Evolutionary conservation across 2,888 invertebrate species (phyloP).

Genomic region (Leptura quadrifasciata): DNA sequence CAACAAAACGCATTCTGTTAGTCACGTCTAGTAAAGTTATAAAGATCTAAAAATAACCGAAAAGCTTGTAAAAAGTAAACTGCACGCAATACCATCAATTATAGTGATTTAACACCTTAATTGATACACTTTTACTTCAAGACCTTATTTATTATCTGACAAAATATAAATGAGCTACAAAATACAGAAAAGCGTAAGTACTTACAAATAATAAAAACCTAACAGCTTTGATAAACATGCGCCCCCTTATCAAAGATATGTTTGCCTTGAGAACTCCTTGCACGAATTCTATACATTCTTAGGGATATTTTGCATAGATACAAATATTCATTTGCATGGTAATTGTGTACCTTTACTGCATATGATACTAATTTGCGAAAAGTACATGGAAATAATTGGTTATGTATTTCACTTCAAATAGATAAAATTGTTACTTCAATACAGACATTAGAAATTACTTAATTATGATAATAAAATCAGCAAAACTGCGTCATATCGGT

Average conservation of each 20-base stretch:
- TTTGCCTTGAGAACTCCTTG: slow-evolving; percentile 33
- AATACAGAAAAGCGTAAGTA: slow-evolving; percentile 55
- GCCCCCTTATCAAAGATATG: slow-evolving; percentile 39
- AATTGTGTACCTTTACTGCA: slow-evolving; percentile 17
- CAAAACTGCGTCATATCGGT: background rate
- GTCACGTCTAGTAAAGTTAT: slow-evolving; percentile 58
- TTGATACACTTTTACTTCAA: slow-evolving; percentile 64
- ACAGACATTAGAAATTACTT: background rate
- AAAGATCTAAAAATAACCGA: slow-evolving; percentile 63
- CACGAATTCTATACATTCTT: slow-evolving; percentile 39
- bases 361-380: slow-evolving; percentile 32
- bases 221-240: slow-evolving; percentile 47
- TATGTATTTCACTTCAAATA: slow-evolving; percentile 29
- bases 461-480: background rate
- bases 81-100: slow-evolving; percentile 66
- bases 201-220: slow-evolving; percentile 44
- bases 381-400: slow-evolving; percentile 27
- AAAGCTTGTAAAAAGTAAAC: slow-evolving; percentile 63
- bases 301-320: slow-evolving; percentile 45
- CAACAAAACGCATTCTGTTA: slow-evolving; percentile 63
- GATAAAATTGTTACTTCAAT: background rate
- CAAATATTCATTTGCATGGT: slow-evolving; percentile 31
- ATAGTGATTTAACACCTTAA: slow-evolving; percentile 67
- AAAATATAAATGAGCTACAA: slow-evolving; percentile 65
- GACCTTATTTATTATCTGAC: slow-evolving; percentile 64